Percentiles rank a stretch among this genome's conserved stretches.
Conservation (phyloP, 2,797 vertebrate genomes). For the Malacoraja senta region DNA sequence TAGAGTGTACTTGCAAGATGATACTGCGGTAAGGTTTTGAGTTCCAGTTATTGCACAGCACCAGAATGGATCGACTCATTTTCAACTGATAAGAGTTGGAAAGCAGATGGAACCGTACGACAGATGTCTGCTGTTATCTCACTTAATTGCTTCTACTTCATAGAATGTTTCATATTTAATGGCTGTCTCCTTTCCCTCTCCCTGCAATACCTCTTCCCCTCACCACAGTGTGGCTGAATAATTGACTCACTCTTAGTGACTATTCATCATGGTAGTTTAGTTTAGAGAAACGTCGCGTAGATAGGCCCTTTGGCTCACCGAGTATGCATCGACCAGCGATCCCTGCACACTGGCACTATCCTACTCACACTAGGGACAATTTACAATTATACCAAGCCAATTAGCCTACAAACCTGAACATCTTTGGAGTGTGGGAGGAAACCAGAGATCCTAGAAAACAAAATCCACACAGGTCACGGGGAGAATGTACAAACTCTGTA, state of each 20-base stretch:
- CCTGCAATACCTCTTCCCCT: not conserved
- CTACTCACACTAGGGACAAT: too few relatives aligned
- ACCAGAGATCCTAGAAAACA: too few relatives aligned
- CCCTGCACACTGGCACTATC: too few relatives aligned
- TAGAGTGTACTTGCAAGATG: too few relatives aligned
- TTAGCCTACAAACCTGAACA: too few relatives aligned
- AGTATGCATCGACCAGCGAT: too few relatives aligned
- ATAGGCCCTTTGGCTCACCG: too few relatives aligned
- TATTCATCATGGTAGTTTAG: not conserved
- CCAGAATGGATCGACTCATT: not conserved
- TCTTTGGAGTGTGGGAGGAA: too few relatives aligned
- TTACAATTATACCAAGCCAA: too few relatives aligned
- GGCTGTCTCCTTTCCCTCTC: not conserved
- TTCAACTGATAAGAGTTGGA: not conserved
- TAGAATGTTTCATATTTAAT: constrained; percentile 23
- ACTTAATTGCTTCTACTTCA: constrained; percentile 26
- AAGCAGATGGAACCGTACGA: constrained; percentile 11
- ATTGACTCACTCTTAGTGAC: not conserved
- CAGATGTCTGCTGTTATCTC: constrained; percentile 19
- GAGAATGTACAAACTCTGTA: too few relatives aligned
- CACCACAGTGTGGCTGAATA: not conserved
- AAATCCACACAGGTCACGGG: too few relatives aligned
- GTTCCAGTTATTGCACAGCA: not conserved
- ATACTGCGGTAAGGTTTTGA: not conserved
- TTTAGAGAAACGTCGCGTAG: too few relatives aligned